Evolutionary conservation across 2,797 vertebrate genomes (phyloP).

Genomic region (Setipinna tenuifilis): DNA sequence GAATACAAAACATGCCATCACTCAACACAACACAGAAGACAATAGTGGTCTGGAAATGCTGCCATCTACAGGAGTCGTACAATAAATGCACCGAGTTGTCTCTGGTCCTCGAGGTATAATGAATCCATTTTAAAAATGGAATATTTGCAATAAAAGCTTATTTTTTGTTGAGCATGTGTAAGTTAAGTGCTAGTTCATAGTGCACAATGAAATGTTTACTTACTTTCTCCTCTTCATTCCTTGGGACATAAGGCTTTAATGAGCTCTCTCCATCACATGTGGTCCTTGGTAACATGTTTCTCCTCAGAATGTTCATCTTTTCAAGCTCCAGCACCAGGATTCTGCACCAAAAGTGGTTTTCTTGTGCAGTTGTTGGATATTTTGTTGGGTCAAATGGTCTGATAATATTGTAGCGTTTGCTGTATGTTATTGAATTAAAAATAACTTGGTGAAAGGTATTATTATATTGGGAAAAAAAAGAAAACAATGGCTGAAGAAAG

Average conservation of each 20-base stretch:
- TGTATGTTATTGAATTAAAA: not conserved
- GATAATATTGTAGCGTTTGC: too few species aligned
- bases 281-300: too few species aligned
- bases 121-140: not conserved
- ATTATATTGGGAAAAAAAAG: too few species aligned
- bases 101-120: not conserved
- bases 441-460: not conserved
- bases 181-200: not conserved
- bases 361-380: too few species aligned
- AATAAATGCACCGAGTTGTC: not conserved
- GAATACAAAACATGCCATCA: not conserved
- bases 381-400: too few species aligned
- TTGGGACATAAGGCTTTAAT: too few species aligned
- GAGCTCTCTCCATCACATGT: too few species aligned
- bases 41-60: not conserved
- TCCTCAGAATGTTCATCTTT: too few species aligned
- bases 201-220: not conserved
- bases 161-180: not conserved
- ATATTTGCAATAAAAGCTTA: not conserved
- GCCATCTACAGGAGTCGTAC: not conserved
- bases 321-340: too few species aligned
- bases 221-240: too few species aligned
- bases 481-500: not conserved
- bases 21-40: not conserved
- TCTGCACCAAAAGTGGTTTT: too few species aligned